These are phyloP conservation scores for Spheniscus mendiculus DNA, from an alignment of 2,113 vertebrate species.

Conservation along the genomic window DNA sequence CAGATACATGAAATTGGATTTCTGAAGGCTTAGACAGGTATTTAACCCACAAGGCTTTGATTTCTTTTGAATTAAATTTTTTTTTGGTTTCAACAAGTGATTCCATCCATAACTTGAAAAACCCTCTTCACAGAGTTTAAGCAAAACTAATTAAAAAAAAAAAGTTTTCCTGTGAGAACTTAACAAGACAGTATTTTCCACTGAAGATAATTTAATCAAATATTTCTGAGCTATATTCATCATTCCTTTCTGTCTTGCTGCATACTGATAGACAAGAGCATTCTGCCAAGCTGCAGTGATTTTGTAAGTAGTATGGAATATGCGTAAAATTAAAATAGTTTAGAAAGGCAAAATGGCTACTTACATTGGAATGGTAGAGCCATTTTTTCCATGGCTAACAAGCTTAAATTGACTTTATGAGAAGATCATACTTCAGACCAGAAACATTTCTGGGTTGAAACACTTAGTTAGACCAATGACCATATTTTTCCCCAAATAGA, in stretches of 20 bases:
- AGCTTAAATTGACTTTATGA: not conserved
- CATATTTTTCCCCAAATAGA: not conserved
- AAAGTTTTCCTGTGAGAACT: not conserved
- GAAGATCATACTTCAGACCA: not conserved
- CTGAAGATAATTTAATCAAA: slow-evolving; percentile 11
- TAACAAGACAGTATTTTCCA: not conserved
- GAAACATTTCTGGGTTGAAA: not conserved
- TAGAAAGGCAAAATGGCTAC: not conserved
- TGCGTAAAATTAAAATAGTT: not conserved
- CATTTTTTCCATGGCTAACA: not conserved
- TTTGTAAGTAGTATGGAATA: not conserved
- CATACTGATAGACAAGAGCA: not conserved
- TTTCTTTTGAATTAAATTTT: slow-evolving; percentile 10
- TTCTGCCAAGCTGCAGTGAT: not conserved
- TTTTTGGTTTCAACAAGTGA: not conserved
- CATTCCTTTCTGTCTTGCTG: not conserved
- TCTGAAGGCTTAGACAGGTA: not conserved
- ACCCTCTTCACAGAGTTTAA: slow-evolving; percentile 3
- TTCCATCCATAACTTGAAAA: not conserved
- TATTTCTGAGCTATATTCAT: slow-evolving; percentile 5
- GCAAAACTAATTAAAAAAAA: slow-evolving; percentile 6
- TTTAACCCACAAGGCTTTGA: not conserved
- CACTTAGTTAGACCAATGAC: not conserved
- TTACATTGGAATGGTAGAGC: not conserved
- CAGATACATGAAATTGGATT: not conserved